Conservation (phyloP, 2,888 invertebrate species). For the Pandemis heparana region DNA sequence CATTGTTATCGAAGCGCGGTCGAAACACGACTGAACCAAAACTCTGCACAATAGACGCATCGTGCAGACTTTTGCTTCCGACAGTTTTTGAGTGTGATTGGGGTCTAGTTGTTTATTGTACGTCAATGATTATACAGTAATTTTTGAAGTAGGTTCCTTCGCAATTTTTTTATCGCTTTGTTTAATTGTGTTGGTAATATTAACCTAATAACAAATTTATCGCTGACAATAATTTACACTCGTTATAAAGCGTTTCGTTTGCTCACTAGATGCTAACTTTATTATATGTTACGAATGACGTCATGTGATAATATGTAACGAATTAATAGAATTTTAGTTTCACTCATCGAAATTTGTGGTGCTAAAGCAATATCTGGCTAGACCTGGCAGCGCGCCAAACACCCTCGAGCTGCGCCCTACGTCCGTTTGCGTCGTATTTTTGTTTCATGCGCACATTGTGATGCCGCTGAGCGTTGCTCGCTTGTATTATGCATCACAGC, state of each 20-base stretch:
- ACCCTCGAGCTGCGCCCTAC: conserved; percentile 59
- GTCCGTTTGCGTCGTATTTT: conserved; percentile 68
- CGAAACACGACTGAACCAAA: too few relatives aligned
- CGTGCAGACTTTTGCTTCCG: too few relatives aligned
- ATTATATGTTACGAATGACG: not conserved
- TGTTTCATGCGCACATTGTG: conserved; percentile 70
- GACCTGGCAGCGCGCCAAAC: conserved; percentile 68
- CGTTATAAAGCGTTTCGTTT: not conserved
- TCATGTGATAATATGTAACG: not conserved
- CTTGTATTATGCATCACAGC: conserved; percentile 48
- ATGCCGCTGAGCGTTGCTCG: conserved; percentile 64
- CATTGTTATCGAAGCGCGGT: too few relatives aligned
- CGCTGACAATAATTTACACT: not conserved
- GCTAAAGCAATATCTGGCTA: conserved; percentile 67
- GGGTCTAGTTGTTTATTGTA: too few relatives aligned
- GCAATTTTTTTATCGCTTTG: not conserved
- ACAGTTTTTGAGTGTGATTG: too few relatives aligned
- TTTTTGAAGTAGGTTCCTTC: too few relatives aligned
- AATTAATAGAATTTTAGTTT: conserved; percentile 44
- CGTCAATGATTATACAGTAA: too few relatives aligned
- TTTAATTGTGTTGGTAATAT: not conserved
- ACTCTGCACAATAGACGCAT: too few relatives aligned
- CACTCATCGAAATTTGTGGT: conserved; percentile 51
- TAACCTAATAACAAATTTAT: not conserved
- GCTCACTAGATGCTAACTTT: not conserved